These are phyloP conservation scores for Eilema sororculum DNA, from an alignment of 2,888 invertebrate species.

Conservation along the genomic window DNA sequence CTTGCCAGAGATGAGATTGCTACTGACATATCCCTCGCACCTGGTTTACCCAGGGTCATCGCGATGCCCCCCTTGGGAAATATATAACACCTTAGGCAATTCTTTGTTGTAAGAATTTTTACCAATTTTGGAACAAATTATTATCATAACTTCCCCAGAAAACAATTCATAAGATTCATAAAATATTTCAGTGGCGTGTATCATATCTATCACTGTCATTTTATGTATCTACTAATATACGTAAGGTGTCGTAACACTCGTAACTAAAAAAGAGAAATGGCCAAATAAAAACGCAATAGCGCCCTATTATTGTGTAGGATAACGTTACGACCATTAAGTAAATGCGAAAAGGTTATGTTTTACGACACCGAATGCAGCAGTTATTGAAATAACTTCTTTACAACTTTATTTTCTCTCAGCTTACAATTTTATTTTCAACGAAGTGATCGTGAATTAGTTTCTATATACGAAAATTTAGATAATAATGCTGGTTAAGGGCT, in stretches of 20 bases:
- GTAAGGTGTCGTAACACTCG: background rate
- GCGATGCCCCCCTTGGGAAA: too few relatives aligned
- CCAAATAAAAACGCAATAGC: slow-evolving; percentile 1
- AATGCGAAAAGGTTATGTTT: slow-evolving; percentile 7
- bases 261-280: background rate
- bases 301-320: background rate
- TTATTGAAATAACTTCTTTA: slow-evolving; percentile 14
- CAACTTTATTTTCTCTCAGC: too few relatives aligned
- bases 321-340: slow-evolving; percentile 2
- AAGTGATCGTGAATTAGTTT: background rate
- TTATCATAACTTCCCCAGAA: background rate
- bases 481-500: background rate
- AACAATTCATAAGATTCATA: background rate
- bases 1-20: too few relatives aligned
- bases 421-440: background rate
- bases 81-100: too few relatives aligned
- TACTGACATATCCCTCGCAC: too few relatives aligned
- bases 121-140: background rate
- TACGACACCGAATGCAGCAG: slow-evolving; percentile 8
- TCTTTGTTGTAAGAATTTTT: background rate
- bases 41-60: too few relatives aligned
- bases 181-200: background rate
- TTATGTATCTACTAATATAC: background rate
- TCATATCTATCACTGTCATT: slow-evolving; percentile 4
- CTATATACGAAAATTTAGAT: background rate